A percentile compares a stretch with the other conserved stretches of the same genome.
These are phyloP conservation scores for Periophthalmodon schlosseri DNA, from an alignment of 2,113 vertebrate species.

Conservation along the genomic window DNA sequence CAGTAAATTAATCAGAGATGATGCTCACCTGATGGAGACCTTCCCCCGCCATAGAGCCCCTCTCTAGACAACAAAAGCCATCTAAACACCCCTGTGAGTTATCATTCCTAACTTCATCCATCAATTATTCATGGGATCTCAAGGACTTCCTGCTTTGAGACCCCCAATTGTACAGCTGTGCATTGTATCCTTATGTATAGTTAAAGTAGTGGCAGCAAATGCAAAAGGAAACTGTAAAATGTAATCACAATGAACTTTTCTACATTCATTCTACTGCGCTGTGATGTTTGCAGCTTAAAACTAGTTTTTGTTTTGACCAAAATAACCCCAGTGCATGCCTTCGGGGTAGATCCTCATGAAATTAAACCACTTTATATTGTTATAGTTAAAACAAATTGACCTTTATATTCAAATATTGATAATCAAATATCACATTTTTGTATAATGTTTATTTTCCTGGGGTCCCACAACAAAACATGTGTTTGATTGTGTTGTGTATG, in stretches of 20 bases:
- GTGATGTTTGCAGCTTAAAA: background rate
- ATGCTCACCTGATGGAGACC: constrained; percentile 49
- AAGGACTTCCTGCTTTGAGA: background rate
- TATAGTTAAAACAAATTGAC: no score
- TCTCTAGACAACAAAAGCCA: constrained; percentile 24
- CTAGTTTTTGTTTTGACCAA: background rate
- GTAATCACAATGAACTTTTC: background rate
- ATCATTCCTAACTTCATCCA: constrained; percentile 15
- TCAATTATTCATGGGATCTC: background rate
- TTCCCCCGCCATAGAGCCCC: constrained; percentile 17
- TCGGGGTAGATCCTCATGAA: background rate
- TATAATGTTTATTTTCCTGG: no score
- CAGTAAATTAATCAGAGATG: constrained; percentile 63
- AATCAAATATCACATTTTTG: no score
- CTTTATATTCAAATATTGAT: no score
- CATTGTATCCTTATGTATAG: background rate
- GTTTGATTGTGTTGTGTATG: background rate
- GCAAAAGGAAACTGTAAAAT: background rate
- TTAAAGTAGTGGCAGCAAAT: background rate
- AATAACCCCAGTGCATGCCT: no score
- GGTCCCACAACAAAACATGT: background rate
- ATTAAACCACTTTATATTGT: background rate
- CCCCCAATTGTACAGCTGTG: background rate
- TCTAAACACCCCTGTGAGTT: constrained; percentile 12
- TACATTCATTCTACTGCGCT: background rate